Evolutionary conservation across 1,140 invertebrate species (phyloP).

Genomic region (Ectropis grisescens): DNA sequence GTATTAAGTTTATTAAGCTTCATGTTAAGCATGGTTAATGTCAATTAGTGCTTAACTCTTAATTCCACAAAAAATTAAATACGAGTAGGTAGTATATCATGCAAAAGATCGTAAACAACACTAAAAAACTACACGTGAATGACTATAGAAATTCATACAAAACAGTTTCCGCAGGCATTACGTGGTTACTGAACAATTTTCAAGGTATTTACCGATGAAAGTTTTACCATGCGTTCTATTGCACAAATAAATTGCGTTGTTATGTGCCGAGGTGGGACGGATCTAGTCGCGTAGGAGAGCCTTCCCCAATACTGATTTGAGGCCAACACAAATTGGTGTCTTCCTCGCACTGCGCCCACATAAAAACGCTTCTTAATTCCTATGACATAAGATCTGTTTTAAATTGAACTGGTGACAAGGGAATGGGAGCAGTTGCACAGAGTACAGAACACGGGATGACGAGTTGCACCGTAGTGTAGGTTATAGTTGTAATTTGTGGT

Average conservation of each 20-base stretch:
- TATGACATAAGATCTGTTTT: constrained; percentile 36
- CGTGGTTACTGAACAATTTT: too few species aligned
- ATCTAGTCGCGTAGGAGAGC: constrained; percentile 50
- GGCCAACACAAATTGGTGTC: constrained; percentile 60
- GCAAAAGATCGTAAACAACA: not conserved
- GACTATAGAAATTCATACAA: too few species aligned
- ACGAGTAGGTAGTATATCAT: not conserved
- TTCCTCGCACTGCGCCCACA: constrained; percentile 37
- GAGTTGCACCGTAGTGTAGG: constrained; percentile 14
- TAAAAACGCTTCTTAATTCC: constrained; percentile 47
- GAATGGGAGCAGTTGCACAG: constrained; percentile 30
- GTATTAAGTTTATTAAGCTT: too few species aligned
- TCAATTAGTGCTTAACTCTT: too few species aligned
- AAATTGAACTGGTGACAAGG: constrained; percentile 25
- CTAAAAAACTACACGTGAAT: not conserved
- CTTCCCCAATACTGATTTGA: constrained; percentile 63
- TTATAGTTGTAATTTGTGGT: too few species aligned
- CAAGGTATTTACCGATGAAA: too few species aligned
- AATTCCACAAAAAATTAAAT: too few species aligned
- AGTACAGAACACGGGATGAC: constrained; percentile 34
- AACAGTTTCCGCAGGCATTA: too few species aligned
- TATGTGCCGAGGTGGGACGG: constrained; percentile 30
- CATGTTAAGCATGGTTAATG: too few species aligned
- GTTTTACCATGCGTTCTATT: constrained; percentile 4
- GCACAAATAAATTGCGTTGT: constrained; percentile 34